Evolutionary conservation across 2,888 invertebrate genomes (phyloP).

Genomic region (Aplocera efformata): DNA sequence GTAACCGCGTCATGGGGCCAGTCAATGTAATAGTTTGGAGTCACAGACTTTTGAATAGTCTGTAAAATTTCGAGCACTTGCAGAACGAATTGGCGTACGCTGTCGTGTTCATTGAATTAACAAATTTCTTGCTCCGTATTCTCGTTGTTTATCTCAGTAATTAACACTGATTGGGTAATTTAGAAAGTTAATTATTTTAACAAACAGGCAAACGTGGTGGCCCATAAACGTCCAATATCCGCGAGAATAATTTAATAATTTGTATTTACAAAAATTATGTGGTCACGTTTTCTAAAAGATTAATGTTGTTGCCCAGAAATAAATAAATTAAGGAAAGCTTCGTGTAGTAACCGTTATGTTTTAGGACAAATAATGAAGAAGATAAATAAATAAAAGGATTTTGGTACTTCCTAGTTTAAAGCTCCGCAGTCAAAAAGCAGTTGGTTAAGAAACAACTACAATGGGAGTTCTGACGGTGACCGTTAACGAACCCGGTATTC

Average conservation of each 20-base stretch:
- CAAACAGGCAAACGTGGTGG: too few relatives aligned
- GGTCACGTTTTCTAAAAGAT: too few relatives aligned
- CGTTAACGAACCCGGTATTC: constrained; percentile 63
- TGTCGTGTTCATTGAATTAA: constrained; percentile 33
- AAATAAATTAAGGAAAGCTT: too few relatives aligned
- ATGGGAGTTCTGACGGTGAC: constrained; percentile 35
- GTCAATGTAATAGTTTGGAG: constrained; percentile 5
- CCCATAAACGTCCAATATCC: too few relatives aligned
- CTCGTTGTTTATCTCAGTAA: constrained; percentile 26
- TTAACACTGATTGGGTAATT: constrained; percentile 29
- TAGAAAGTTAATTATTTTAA: constrained; percentile 37
- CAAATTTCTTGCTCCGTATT: constrained; percentile 29
- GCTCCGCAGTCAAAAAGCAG: constrained; percentile 7
- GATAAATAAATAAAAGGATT: too few relatives aligned
- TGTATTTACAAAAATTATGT: too few relatives aligned
- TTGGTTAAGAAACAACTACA: constrained; percentile 10
- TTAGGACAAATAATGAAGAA: too few relatives aligned
- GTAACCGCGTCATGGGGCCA: constrained; percentile 20
- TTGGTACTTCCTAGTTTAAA: constrained; percentile 1
- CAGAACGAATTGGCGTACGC: constrained; percentile 35
- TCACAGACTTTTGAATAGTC: constrained; percentile 15
- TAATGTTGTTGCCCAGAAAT: too few relatives aligned
- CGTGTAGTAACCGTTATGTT: too few relatives aligned
- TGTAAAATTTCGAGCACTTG: constrained; percentile 29
- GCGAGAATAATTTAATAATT: too few relatives aligned